These are phyloP conservation scores for Coelinius sp. DNA, from an alignment of 2,888 invertebrate genomes.

Conservation along the genomic window DNA sequence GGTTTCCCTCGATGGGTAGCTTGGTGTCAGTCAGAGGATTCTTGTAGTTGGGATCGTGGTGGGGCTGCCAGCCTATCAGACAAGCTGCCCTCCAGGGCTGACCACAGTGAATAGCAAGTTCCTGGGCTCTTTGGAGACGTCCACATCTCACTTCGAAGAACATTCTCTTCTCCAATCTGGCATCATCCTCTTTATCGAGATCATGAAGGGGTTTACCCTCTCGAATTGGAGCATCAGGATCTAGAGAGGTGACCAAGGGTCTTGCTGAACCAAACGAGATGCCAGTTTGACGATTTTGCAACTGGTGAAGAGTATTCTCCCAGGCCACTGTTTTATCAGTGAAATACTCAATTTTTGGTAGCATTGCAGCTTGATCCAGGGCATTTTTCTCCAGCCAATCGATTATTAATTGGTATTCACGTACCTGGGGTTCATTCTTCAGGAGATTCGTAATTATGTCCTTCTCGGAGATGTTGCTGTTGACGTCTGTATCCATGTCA, in stretches of 20 bases:
- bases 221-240: constrained; percentile 91
- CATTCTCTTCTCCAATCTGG: constrained; percentile 67
- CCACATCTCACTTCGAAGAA: constrained; percentile 82
- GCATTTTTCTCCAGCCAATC: constrained; percentile 94
- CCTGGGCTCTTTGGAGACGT: constrained; percentile 86
- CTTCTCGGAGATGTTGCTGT: constrained; percentile 73
- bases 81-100: constrained; percentile 94
- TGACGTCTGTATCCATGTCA: constrained; percentile 56
- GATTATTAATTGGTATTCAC: constrained; percentile 86
- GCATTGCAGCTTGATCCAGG: constrained; percentile 72
- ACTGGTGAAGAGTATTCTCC: constrained; percentile 91
- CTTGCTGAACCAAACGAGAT: constrained; percentile 75
- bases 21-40: constrained; percentile 62
- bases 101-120: constrained; percentile 87
- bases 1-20: constrained; percentile 85
- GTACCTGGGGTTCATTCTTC: constrained; percentile 73
- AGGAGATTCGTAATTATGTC: constrained; percentile 75
- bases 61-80: constrained; percentile 90
- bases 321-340: constrained; percentile 88
- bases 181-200: constrained; percentile 88
- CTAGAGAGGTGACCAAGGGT: constrained; percentile 79
- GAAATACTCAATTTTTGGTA: constrained; percentile 78
- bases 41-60: constrained; percentile 86
- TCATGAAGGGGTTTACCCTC: constrained; percentile 86
- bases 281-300: constrained; percentile 73